Evolutionary conservation across 2,888 invertebrate species (phyloP).

Genomic region (Synanthedon andrenaeformis): DNA sequence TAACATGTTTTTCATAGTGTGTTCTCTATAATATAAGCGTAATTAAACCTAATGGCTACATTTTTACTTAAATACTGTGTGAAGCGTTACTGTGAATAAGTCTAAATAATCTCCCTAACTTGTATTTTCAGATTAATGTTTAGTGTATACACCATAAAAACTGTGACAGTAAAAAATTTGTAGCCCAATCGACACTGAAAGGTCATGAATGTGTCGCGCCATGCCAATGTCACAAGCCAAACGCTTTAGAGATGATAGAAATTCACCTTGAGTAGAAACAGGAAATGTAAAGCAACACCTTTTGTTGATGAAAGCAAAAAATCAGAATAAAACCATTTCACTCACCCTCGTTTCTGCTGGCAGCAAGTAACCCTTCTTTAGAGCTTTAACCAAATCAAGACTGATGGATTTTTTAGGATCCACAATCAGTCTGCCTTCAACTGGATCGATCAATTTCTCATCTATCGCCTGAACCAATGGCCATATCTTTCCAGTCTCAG

Average conservation of each 20-base stretch:
- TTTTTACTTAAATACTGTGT: neutral
- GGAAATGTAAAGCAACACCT: constrained; percentile 63
- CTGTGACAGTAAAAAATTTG: constrained; percentile 34
- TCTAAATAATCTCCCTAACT: neutral
- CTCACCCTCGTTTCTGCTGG: constrained; percentile 95
- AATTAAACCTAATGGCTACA: neutral
- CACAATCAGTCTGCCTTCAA: constrained; percentile 77
- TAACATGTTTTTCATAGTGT: neutral
- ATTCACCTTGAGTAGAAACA: constrained; percentile 53
- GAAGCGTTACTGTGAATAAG: neutral
- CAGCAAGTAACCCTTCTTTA: constrained; percentile 87
- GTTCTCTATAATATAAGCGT: neutral
- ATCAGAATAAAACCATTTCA: constrained; percentile 33
- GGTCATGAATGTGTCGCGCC: constrained; percentile 55
- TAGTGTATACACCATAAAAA: constrained; percentile 34
- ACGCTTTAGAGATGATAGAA: constrained; percentile 49
- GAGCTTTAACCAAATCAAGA: constrained; percentile 86
- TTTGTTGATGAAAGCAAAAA: constrained; percentile 57
- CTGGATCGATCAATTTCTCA: constrained; percentile 78
- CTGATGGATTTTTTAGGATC: constrained; percentile 68
- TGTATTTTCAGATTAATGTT: neutral
- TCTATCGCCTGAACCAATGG: constrained; percentile 82
- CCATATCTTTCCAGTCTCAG: constrained; percentile 79
- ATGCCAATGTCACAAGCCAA: constrained; percentile 65
- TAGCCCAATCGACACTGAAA: constrained; percentile 43